Evolutionary conservation across 2,797 vertebrate species (phyloP).

Genomic region (Sparidentex hasta): DNA sequence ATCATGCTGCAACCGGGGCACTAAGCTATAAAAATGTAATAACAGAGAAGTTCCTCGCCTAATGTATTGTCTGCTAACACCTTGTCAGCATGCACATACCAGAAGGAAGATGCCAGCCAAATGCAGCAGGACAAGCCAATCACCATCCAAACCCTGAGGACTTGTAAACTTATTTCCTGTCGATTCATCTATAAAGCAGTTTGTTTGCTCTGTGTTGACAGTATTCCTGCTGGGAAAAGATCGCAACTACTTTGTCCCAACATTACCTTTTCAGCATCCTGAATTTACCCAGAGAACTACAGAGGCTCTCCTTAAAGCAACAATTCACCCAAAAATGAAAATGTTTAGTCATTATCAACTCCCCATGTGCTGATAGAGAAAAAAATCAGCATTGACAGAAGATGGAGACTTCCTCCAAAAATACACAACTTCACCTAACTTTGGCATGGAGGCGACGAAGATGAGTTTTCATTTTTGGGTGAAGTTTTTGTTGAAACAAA

Average conservation of each 20-base stretch:
- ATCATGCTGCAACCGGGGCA: conserved; percentile 28
- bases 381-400: too few species aligned
- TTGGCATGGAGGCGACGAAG: too few species aligned
- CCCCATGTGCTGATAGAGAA: too few species aligned
- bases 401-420: too few species aligned
- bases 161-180: conserved; percentile 54
- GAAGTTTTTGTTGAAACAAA: neutral
- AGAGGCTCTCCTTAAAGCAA: conserved; percentile 23
- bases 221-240: conserved; percentile 47
- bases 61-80: conserved; percentile 61
- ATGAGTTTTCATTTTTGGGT: too few species aligned
- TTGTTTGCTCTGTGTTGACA: conserved; percentile 59
- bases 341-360: too few species aligned
- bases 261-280: conserved; percentile 32
- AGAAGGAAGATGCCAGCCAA: conserved; percentile 53
- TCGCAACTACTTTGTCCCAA: conserved; percentile 37
- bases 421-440: too few species aligned
- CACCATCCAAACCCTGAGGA: conserved; percentile 44
- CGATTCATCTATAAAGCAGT: conserved; percentile 48
- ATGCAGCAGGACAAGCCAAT: conserved; percentile 48
- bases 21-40: conserved; percentile 38
- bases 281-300: neutral
- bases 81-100: conserved; percentile 59
- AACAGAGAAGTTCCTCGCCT: conserved; percentile 30
- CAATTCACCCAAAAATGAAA: too few species aligned